phyloP scores from a whole-genome alignment of 2,888 invertebrate species.

The Agonopterix arenella region DNA sequence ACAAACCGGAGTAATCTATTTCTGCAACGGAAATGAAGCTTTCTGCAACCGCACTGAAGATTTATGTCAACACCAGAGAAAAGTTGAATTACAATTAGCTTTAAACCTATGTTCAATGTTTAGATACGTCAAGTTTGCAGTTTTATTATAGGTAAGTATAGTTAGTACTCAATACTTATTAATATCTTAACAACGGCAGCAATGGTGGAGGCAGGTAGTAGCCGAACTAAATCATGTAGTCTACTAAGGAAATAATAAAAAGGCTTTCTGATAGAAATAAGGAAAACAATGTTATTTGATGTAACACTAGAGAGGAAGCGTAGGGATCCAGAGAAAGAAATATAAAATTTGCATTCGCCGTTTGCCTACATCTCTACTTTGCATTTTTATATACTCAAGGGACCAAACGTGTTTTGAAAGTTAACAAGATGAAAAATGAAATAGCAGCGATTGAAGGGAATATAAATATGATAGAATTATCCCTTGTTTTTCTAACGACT shows the following conservation, averaged over 20 bases:
- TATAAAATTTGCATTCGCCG: conserved; percentile 49
- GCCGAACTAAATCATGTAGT: too few relatives aligned
- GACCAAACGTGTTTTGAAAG: conserved; percentile 43
- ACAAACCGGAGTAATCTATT: not conserved
- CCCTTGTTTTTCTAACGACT: not conserved
- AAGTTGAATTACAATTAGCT: too few relatives aligned
- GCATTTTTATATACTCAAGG: conserved; percentile 46
- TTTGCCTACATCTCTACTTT: conserved; percentile 37
- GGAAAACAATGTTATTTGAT: not conserved
- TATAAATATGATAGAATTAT: not conserved
- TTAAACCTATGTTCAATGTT: too few relatives aligned
- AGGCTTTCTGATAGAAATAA: not conserved
- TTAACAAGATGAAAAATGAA: conserved; percentile 38
- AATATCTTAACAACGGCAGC: too few relatives aligned
- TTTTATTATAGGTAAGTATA: too few relatives aligned
- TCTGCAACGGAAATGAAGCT: not conserved
- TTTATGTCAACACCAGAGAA: too few relatives aligned
- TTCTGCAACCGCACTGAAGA: not conserved
- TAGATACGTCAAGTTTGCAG: too few relatives aligned
- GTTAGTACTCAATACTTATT: too few relatives aligned
- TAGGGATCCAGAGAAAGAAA: conserved; percentile 9
- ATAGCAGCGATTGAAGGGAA: conserved; percentile 22
- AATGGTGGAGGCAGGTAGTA: too few relatives aligned
- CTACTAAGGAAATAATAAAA: too few relatives aligned
- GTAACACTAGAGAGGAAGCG: not conserved